These are phyloP conservation scores for Denticeps clupeoides DNA, from an alignment of 2,797 vertebrate species.

Conservation along the genomic window DNA sequence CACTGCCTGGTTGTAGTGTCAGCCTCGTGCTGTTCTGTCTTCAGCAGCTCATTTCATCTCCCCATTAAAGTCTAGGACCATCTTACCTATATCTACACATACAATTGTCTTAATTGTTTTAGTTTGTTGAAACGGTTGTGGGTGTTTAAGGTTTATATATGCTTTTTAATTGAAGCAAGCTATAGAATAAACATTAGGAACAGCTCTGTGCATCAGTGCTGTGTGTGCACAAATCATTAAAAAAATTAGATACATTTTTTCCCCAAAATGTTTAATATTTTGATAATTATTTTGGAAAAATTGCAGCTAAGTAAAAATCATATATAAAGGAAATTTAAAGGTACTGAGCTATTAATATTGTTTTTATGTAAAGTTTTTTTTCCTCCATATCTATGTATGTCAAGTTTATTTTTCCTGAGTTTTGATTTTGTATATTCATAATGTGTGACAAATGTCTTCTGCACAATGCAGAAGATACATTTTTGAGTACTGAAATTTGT, in stretches of 20 bases:
- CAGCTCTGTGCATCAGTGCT: slow-evolving; percentile 28
- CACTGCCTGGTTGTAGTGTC: slow-evolving; percentile 9
- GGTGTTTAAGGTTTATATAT: slow-evolving; percentile 35
- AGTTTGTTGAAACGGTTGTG: slow-evolving; percentile 37
- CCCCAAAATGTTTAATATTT: slow-evolving; percentile 60
- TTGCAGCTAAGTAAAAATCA: slow-evolving; percentile 15
- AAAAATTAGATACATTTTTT: slow-evolving; percentile 44
- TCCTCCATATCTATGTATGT: slow-evolving; percentile 50
- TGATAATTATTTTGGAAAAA: slow-evolving; percentile 66
- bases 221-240: slow-evolving; percentile 42
- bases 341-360: slow-evolving; percentile 44
- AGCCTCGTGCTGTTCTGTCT: slow-evolving; percentile 8
- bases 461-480: slow-evolving; percentile 34
- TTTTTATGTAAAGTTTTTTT: slow-evolving; percentile 36
- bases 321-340: slow-evolving; percentile 31
- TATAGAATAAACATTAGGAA: slow-evolving; percentile 40
- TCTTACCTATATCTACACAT: slow-evolving; percentile 31
- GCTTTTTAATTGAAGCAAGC: slow-evolving; percentile 51
- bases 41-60: no score
- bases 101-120: slow-evolving; percentile 39
- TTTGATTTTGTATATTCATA: slow-evolving; percentile 19
- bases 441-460: slow-evolving; percentile 19
- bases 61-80: no score
- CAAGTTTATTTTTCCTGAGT: slow-evolving; percentile 33
- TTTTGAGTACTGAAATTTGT: slow-evolving; percentile 53